phyloP scores from a whole-genome alignment of 2,888 invertebrate species.

The Stenotaenia linearis region DNA sequence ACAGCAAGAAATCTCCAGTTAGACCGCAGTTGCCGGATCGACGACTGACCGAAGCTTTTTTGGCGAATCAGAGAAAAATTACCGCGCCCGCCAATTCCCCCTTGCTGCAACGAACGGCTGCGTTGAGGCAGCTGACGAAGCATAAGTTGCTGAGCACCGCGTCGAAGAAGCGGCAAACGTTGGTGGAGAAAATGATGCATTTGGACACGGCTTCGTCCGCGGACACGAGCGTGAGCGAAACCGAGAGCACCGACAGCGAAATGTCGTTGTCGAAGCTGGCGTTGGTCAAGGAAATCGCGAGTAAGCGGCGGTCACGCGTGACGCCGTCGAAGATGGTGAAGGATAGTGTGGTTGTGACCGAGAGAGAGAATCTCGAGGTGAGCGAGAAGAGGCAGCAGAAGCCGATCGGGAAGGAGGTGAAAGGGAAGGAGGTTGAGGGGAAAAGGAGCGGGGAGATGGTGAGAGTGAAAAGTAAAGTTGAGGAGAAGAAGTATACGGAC shows the following conservation, averaged over 20 bases:
- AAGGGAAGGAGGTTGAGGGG: constrained; percentile 39
- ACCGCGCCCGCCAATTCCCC: constrained; percentile 31
- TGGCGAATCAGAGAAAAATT: background rate
- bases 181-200: background rate
- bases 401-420: constrained; percentile 48
- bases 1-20: constrained; percentile 7
- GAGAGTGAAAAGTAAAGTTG: too few species aligned
- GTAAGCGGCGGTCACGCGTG: background rate
- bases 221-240: constrained; percentile 34
- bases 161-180: background rate
- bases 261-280: constrained; percentile 61
- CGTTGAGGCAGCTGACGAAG: background rate
- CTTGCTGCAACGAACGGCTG: constrained; percentile 29
- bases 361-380: background rate
- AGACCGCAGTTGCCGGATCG: background rate
- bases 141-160: background rate
- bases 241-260: constrained; percentile 60
- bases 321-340: constrained; percentile 53
- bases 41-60: background rate
- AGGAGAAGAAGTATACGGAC: background rate
- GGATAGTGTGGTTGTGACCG: background rate
- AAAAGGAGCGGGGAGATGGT: too few species aligned
- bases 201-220: constrained; percentile 7
- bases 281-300: constrained; percentile 33
- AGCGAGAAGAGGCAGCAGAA: background rate